phyloP scores from a whole-genome alignment of 1,140 invertebrate species.

The Hylyphantes graminicola region DNA sequence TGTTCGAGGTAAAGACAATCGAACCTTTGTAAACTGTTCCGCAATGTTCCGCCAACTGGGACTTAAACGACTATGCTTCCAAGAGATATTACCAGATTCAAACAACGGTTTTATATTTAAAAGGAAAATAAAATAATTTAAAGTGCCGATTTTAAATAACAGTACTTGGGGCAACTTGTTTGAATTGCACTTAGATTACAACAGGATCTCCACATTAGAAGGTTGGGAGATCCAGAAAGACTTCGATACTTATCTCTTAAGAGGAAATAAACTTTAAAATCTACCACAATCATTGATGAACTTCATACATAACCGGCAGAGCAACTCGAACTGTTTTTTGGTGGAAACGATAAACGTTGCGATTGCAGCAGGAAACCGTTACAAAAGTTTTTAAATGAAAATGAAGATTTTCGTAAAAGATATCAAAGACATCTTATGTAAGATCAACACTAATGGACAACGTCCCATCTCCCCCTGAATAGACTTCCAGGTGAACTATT shows the following conservation, averaged over 20 bases:
- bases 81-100: background rate
- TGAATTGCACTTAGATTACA: conserved; percentile 33
- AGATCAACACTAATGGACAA: conserved; percentile 30
- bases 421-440: conserved; percentile 14
- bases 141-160: conserved; percentile 14
- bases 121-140: conserved; percentile 16
- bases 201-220: background rate
- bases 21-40: conserved; percentile 41
- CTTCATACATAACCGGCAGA: background rate
- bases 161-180: conserved; percentile 9
- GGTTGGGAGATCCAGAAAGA: conserved; percentile 23
- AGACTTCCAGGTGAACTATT: conserved; percentile 64
- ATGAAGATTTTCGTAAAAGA: conserved; percentile 15
- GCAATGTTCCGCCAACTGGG: no score
- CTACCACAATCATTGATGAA: conserved; percentile 2
- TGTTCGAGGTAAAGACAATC: conserved; percentile 21
- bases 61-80: background rate
- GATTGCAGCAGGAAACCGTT: conserved; percentile 18
- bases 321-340: conserved; percentile 11
- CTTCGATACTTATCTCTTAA: conserved; percentile 25
- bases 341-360: conserved; percentile 22
- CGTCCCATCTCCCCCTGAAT: conserved; percentile 61
- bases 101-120: conserved; percentile 35
- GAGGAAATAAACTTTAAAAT: conserved; percentile 13
- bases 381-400: conserved; percentile 13